phyloP scores from a whole-genome alignment of 2,888 invertebrate genomes.

The Hybos culiciformis region DNA sequence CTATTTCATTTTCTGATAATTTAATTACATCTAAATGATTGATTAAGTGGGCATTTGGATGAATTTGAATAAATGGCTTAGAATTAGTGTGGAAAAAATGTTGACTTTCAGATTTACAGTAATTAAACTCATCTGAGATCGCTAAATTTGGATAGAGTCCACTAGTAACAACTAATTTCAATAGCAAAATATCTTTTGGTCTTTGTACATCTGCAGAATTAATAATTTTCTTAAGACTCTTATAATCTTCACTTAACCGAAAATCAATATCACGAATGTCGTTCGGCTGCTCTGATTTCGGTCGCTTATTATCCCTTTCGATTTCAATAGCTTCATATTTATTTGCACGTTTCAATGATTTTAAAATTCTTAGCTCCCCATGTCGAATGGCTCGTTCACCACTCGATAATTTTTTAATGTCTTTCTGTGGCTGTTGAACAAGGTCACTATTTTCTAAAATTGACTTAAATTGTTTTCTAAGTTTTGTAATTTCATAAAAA shows the following conservation, averaged over 20 bases:
- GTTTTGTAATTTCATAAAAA: slow-evolving; percentile 90
- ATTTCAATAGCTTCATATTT: slow-evolving; percentile 56
- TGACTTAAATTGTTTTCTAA: slow-evolving; percentile 76
- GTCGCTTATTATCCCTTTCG: slow-evolving; percentile 40
- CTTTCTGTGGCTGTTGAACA: slow-evolving; percentile 39
- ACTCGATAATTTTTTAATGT: slow-evolving; percentile 44
- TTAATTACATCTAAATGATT: slow-evolving; percentile 66
- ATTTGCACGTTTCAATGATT: slow-evolving; percentile 62
- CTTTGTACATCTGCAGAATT: slow-evolving; percentile 49
- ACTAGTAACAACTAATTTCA: slow-evolving; percentile 74
- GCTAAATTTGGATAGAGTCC: slow-evolving; percentile 94
- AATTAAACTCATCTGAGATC: slow-evolving; percentile 87
- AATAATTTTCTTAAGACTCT: slow-evolving; percentile 45
- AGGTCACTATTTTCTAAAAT: slow-evolving; percentile 60
- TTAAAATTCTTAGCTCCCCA: slow-evolving; percentile 79
- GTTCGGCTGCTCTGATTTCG: slow-evolving; percentile 38
- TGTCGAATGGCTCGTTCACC: slow-evolving; percentile 68
- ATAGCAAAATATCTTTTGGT: slow-evolving; percentile 51
- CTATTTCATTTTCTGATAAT: slow-evolving; percentile 60
- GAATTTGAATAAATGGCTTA: slow-evolving; percentile 80
- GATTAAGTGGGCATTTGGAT: slow-evolving; percentile 82
- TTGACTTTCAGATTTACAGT: slow-evolving; percentile 68
- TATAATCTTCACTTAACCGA: slow-evolving; percentile 60
- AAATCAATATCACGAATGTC: slow-evolving; percentile 83
- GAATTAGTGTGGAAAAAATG: slow-evolving; percentile 73